Conservation (phyloP, 2,888 invertebrate species). For the Anoplius nigerrimus region DNA sequence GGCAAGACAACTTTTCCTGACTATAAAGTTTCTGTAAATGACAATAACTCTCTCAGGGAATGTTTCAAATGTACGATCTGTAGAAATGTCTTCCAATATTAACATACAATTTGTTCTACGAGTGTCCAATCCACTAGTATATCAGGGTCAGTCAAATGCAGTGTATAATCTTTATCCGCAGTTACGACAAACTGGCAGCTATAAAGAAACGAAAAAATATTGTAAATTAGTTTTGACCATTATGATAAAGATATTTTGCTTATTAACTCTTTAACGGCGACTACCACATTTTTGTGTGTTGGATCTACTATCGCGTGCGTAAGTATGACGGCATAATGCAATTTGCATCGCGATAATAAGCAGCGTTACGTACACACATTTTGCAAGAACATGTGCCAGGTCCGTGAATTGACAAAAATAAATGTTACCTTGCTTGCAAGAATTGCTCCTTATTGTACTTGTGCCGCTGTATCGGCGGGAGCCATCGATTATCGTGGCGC, state of each 20-base stretch:
- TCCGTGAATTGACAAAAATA: background rate
- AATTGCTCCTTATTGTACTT: slow-evolving; percentile 96
- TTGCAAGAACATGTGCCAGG: background rate
- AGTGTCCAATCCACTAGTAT: slow-evolving; percentile 92
- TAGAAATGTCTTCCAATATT: slow-evolving; percentile 27
- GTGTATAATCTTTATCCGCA: slow-evolving; percentile 86
- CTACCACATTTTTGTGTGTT: background rate
- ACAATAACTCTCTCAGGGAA: background rate
- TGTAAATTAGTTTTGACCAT: no score
- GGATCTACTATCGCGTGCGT: background rate
- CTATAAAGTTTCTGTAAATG: slow-evolving; percentile 79
- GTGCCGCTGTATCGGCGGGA: slow-evolving; percentile 77
- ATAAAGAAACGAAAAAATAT: slow-evolving; percentile 19
- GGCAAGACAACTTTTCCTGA: slow-evolving; percentile 85
- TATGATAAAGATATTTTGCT: no score
- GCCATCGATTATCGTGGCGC: slow-evolving; percentile 69
- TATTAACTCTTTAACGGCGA: no score
- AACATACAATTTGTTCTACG: slow-evolving; percentile 93
- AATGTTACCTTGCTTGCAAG: slow-evolving; percentile 90
- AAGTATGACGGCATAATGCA: background rate
- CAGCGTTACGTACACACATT: background rate
- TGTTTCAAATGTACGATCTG: background rate
- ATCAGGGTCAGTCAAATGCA: slow-evolving; percentile 90
- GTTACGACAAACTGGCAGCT: slow-evolving; percentile 98
- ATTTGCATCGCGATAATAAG: slow-evolving; percentile 3